Percentiles rank a stretch among this genome's conserved stretches.
These are phyloP conservation scores for Alviniconcha marisindica DNA, from an alignment of 1,140 invertebrate genomes.

Conservation along the genomic window DNA sequence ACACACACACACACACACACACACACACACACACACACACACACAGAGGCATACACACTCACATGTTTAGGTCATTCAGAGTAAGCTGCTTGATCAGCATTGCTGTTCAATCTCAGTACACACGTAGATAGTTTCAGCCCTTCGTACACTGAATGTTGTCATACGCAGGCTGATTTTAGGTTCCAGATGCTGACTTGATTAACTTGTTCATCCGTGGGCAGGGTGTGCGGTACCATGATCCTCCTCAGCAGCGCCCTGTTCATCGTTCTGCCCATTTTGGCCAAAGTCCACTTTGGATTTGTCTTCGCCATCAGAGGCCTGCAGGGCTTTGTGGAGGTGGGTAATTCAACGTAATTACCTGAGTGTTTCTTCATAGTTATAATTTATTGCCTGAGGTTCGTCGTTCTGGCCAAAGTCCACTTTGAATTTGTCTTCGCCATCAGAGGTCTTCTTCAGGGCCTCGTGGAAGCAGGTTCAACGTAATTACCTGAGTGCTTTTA, in stretches of 20 bases:
- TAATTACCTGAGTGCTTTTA: no score
- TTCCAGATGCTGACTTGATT: no score
- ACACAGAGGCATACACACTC: neutral
- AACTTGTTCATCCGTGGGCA: no score
- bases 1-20: conserved; percentile 27
- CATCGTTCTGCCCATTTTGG: conserved; percentile 89
- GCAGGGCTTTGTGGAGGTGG: conserved; percentile 98
- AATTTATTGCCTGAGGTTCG: no score
- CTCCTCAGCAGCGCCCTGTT: conserved; percentile 4
- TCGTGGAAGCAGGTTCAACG: conserved; percentile 97
- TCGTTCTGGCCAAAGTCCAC: conserved; percentile 89
- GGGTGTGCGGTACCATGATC: neutral
- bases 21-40: conserved; percentile 25
- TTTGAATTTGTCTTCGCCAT: conserved; percentile 88
- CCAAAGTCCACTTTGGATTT: conserved; percentile 85
- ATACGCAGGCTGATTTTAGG: no score
- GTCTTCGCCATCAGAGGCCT: conserved; percentile 91
- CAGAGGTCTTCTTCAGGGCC: conserved; percentile 94
- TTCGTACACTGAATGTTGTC: no score
- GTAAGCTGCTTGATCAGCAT: no score
- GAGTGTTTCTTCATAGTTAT: no score
- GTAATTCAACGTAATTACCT: no score
- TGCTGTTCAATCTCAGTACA: no score
- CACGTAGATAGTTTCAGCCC: no score
- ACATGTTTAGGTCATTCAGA: no score